Evolutionary conservation across 2,888 invertebrate species (phyloP).

Genomic region (Pharmacophagus antenor): DNA sequence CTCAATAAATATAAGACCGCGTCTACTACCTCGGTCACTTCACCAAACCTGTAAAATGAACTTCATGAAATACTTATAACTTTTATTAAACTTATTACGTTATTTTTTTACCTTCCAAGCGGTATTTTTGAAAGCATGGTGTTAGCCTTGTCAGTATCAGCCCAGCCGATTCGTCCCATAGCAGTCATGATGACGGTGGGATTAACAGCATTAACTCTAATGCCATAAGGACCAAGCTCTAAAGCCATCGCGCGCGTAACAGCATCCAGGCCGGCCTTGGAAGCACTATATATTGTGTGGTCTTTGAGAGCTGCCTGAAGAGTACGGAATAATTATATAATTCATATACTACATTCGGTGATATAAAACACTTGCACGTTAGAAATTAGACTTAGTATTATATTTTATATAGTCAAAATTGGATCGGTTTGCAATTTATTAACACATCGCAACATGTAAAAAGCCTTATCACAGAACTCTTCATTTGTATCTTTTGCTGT

Average conservation of each 20-base stretch:
- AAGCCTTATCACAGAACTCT: too few relatives aligned
- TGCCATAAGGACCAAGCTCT: conserved; percentile 88
- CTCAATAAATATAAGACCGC: conserved; percentile 87
- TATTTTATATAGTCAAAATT: too few relatives aligned
- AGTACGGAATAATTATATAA: not conserved
- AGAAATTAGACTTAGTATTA: too few relatives aligned
- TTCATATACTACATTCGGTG: not conserved
- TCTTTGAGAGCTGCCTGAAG: conserved; percentile 82
- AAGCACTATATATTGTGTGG: conserved; percentile 87
- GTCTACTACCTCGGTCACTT: conserved; percentile 88
- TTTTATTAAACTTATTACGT: not conserved
- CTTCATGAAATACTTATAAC: not conserved
- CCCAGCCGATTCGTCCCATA: conserved; percentile 90
- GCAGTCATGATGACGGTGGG: conserved; percentile 93
- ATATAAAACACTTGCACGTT: too few relatives aligned
- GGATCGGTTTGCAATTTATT: not conserved
- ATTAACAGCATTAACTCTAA: conserved; percentile 91
- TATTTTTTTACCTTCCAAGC: conserved; percentile 81
- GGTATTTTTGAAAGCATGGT: conserved; percentile 88
- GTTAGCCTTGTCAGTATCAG: conserved; percentile 84
- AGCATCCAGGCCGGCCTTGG: conserved; percentile 91
- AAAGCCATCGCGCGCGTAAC: conserved; percentile 88
- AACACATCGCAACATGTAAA: not conserved
- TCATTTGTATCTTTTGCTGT: too few relatives aligned
- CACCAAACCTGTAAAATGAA: conserved; percentile 72